Evolutionary conservation across 2,888 invertebrate genomes (phyloP), one percentile per base, ranked within the genome.

Genomic region (Agrotis segetum): DNA sequence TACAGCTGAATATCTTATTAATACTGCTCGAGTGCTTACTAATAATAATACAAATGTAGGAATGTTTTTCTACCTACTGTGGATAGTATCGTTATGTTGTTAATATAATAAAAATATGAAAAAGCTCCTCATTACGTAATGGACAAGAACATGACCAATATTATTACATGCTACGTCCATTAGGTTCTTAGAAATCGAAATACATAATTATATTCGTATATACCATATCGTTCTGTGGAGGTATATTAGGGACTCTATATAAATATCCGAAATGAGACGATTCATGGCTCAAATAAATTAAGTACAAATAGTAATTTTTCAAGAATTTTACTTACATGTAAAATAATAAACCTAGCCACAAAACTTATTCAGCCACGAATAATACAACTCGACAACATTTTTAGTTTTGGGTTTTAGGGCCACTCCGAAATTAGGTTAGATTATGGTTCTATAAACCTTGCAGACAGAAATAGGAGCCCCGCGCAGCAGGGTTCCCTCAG

Each of bases 91-190:
- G 16, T 59, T 40, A 40, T 49, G 47, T 67, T 56, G 52, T 58
- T 61, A 47, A 62, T 40, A n/a, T 69, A 58, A 44, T 49, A 56
- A 71, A 62, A 21, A 75, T 47, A 69, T 14, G 50, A 14, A 64
- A 61, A 13, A 24, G 34, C 65, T 50, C 50, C 65, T 75, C 61
- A 81, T 77, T 77, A 66, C 40, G 0, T 70, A 81, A 81, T 75
- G 50, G 70, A 19, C 13, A 81, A 70, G 50, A 65, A 19, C 14
- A 49, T 67, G 56, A 63, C 50, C 56, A 58, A 63, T 55, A 75
- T 40, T 40, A 40, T 40, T 40, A 11, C 17, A 24, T 65, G 61
- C 62, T 65, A 61, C 21, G 11, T 58, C 4, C 40, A 40, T 40
- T 40, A 13, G 60, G 16, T 64, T 65, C 56, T 21, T 65, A 16